Evolutionary conservation across 2,888 invertebrate genomes (phyloP), one percentile per base, ranked within the genome.

Genomic region (Hirtodrosophila cameraria): DNA sequence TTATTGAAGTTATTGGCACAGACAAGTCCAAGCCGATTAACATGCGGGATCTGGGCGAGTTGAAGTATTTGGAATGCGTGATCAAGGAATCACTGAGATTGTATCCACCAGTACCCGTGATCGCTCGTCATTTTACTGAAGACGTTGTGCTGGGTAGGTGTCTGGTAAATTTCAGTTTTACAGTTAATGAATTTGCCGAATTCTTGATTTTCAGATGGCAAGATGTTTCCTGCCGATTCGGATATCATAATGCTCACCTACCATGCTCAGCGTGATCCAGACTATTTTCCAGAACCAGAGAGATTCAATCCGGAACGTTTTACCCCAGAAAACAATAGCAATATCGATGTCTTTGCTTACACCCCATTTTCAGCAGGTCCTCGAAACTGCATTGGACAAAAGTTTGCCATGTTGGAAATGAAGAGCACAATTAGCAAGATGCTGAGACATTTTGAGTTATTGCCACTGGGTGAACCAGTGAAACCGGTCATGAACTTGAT

Each of bases 31-130:
- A 55, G 31, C 63, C 87, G 0, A 53, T 84, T 0, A 63, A 70
- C 4, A 75, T 86, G 67, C 66, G 83, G 0, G 82, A 88, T n/a
- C 55, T 90, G 28, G 80, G 85, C 1, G 78, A 90, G 12, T 50
- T 90, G 0, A 89, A 89, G 58, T 90, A 90, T 52, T 89, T 94
- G 61, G 95, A 95, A 63, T 92, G 93, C 62, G 94, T 94, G 43
- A 93, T 95, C 18, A 95, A 95, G 81, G 94, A 95, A 87, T 91
- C 93, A 0, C 74, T 94, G 57, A 90, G 94, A 28, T 75, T 94
- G 5, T 94, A 92, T 75, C 94, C 95, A 0, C 93, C 94, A 52
- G 94, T 94, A 1, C 93, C 93, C 15, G 90, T 93, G 12, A 92
- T 95, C 41, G 92, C 93, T 6, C 92, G 95, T 27, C 71, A 72